phyloP scores from a whole-genome alignment of 2,888 invertebrate genomes.

The Nudaria mundana region DNA sequence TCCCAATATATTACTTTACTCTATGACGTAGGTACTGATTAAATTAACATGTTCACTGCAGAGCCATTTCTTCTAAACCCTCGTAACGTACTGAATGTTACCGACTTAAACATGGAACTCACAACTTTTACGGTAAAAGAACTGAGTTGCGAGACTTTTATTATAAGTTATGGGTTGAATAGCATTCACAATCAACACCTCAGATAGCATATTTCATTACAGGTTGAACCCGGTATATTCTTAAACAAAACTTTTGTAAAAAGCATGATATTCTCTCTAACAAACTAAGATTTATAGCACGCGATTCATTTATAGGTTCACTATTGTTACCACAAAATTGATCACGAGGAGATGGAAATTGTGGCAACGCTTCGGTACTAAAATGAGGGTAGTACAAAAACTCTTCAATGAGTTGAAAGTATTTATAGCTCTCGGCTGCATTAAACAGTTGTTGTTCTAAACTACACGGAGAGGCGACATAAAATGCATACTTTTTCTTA shows the following conservation, averaged over 20 bases:
- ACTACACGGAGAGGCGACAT: conserved; percentile 86
- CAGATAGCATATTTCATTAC: conserved; percentile 22
- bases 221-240: conserved; percentile 60
- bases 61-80: too few relatives aligned
- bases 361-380: conserved; percentile 87
- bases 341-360: conserved; percentile 61
- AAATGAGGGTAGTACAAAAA: conserved; percentile 88
- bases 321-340: conserved; percentile 53
- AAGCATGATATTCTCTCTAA: conserved; percentile 68
- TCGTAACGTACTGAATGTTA: too few relatives aligned
- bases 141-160: too few relatives aligned
- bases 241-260: conserved; percentile 67
- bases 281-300: conserved; percentile 56
- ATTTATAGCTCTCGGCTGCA: conserved; percentile 59
- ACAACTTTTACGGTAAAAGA: too few relatives aligned
- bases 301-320: conserved; percentile 71
- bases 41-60: too few relatives aligned
- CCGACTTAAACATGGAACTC: too few relatives aligned
- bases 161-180: too few relatives aligned
- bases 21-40: too few relatives aligned
- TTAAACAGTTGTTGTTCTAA: conserved; percentile 80
- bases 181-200: too few relatives aligned
- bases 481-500: conserved; percentile 83
- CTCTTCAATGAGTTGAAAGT: conserved; percentile 73
- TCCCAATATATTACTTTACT: too few relatives aligned